Evolutionary conservation across 2,888 invertebrate genomes (phyloP), one percentile per base, ranked within the genome.

Genomic region (Sinopyrophorus schimmeli): DNA sequence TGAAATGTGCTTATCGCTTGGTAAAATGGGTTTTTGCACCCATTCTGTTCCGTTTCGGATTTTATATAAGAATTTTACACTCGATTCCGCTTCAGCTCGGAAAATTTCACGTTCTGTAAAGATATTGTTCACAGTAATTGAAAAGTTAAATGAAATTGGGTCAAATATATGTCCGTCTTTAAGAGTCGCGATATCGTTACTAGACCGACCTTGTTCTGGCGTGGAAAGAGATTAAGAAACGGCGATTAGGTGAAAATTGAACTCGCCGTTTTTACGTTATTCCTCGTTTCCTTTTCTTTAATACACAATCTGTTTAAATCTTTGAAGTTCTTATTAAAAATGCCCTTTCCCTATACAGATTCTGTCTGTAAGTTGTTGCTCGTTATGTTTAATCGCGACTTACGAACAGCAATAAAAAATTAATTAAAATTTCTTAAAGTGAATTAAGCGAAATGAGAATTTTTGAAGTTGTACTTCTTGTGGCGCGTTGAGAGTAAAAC

Each of bases 81-180:
- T 40, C 47, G 40, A 47, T 47, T 47, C 47, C 39, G 39, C 40
- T 34, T 34, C 11, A 35, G 30, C 48, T 17, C 35, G 35, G 27
- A 39, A 48, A 37, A 35, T 30, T 27, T 23, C 21, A 7, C 44
- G 32, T 20, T 30, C 23, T 23, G 39, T n/a, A n/a, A 30, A 46
- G 50, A 50, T 44, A 50, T 48, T 46, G 50, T 49, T 49, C 49
- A 46, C 27, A 26, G 50, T 50, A 50, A 50, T 50, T 50, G 54
- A 54, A 54, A 54, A 54, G 50, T 53, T 53, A 53, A 53, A 54
- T 54, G 47, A 54, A 54, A 54, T 54, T 54, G 54, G 51, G 54
- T 51, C 54, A 54, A 47, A 54, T 51, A 38, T 47, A 51, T 47
- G 54, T 46, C 37, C 34, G 41, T 26, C 26, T 31, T 31, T 35